Base-by-base conservation (phyloP, 2,888 invertebrate species). In the Sthenelais limicola region DNA sequence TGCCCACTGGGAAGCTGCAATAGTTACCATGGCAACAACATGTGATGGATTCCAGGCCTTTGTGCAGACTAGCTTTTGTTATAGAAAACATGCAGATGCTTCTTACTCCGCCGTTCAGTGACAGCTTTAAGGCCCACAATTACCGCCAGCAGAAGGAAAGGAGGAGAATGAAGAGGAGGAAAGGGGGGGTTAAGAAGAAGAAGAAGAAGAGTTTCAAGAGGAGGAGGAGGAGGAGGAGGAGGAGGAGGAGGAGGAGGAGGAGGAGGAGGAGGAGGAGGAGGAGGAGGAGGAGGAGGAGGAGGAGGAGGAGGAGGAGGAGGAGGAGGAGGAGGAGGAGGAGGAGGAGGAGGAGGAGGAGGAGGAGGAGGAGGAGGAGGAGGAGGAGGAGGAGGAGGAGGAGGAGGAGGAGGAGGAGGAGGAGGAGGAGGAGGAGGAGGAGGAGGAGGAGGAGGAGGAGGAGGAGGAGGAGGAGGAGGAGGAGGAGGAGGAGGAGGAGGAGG, bases 291-390 rank as follows among this genome's bases (percentile, higher is more conserved):
- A n/a, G n/a, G 47, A 43, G 47, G n/a, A n/a, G n/a, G 47, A 43
- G 47, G n/a, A n/a, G n/a, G 47, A 43, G 47, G n/a, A n/a, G n/a
- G 47, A 43, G 47, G n/a, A n/a, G n/a, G 47, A 43, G 47, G n/a
- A n/a, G 24, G 52, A 52, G 24, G 24, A 24, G 21, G 52, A 52
- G 15, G 21, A 24, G 18, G 62, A 30, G 62, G 21, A 33, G 21
- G n/a, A 38, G 62, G 21, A 24, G 24, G 52, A 24, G 9, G 24
- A 52, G 15, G 24, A 21, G 21, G 52, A 21, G 15, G 21, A 18
- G 9, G 32, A 30, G 24, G 21, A 21, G 21, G 24, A 21, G 24
- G 21, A 21, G 21, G 24, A 21, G 9, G 52, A 52, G 52, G 24
- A 24, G 24, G 52, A 52, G 52, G 24, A 24, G 24, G 52, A 52